Conservation (phyloP, 2,797 vertebrate genomes). For the Phalanger gymnotis region DNA sequence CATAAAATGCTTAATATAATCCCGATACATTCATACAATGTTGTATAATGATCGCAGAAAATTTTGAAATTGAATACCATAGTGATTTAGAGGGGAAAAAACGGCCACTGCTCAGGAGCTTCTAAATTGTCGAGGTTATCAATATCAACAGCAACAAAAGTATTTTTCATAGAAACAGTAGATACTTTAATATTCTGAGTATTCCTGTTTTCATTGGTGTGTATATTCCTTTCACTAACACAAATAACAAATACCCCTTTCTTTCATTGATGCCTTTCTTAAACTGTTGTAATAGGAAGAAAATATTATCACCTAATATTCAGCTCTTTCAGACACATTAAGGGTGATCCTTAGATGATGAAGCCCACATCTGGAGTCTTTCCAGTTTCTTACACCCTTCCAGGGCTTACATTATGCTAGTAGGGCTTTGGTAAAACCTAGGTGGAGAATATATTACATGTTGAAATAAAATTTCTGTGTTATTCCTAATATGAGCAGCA, state of each 20-base stretch:
- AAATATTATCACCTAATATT: too few species aligned
- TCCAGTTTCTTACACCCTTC: too few species aligned
- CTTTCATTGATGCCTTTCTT: neutral
- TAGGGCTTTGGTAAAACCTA: too few species aligned
- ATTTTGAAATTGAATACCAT: neutral
- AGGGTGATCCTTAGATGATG: neutral
- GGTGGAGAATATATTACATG: too few species aligned
- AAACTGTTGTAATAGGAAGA: neutral
- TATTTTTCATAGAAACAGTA: neutral
- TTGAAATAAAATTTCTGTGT: neutral
- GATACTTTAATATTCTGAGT: neutral
- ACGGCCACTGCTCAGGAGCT: neutral
- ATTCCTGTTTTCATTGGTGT: neutral
- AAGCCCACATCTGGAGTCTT: too few species aligned
- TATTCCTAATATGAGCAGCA: neutral
- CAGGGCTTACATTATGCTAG: too few species aligned
- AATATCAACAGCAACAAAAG: neutral
- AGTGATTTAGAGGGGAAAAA: constrained; percentile 8
- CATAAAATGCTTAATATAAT: neutral
- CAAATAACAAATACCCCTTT: neutral
- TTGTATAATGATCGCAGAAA: neutral
- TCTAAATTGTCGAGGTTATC: neutral
- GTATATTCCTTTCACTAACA: neutral
- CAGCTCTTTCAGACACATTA: neutral
- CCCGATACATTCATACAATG: neutral